phyloP scores from a whole-genome alignment of 1,140 invertebrate genomes.

The Drosophila grimshawi region DNA sequence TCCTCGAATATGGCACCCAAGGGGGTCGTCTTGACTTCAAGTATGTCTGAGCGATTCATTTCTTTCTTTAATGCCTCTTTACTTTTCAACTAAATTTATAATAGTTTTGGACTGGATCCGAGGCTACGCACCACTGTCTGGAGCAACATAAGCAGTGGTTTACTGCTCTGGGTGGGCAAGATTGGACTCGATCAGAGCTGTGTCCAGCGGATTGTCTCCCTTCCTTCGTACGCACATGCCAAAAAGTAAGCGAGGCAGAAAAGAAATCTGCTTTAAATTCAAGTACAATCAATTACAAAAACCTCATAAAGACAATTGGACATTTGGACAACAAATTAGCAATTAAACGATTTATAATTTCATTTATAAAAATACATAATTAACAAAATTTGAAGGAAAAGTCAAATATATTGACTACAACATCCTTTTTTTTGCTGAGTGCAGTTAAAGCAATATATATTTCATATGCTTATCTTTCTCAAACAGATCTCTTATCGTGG shows the following conservation, averaged over 20 bases:
- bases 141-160: constrained; percentile 50
- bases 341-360: too few relatives aligned
- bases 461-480: neutral
- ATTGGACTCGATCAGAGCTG: constrained; percentile 76
- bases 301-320: too few relatives aligned
- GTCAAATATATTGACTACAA: too few relatives aligned
- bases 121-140: constrained; percentile 63
- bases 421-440: too few relatives aligned
- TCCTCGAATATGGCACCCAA: constrained; percentile 87
- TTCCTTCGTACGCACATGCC: constrained; percentile 68
- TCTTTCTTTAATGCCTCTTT: neutral
- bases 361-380: too few relatives aligned
- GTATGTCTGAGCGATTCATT: constrained; percentile 81
- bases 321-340: too few relatives aligned
- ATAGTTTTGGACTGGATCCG: constrained; percentile 67
- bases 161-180: constrained; percentile 71
- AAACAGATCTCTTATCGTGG: constrained; percentile 85
- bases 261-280: too few relatives aligned
- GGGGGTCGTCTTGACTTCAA: constrained; percentile 87
- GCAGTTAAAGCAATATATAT: neutral
- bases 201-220: constrained; percentile 75
- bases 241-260: constrained; percentile 48
- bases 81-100: constrained; percentile 2
- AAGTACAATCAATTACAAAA: too few relatives aligned
- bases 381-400: too few relatives aligned